Evolutionary conservation across 2,888 invertebrate species (phyloP).

Genomic region (Electrophaes corylata): DNA sequence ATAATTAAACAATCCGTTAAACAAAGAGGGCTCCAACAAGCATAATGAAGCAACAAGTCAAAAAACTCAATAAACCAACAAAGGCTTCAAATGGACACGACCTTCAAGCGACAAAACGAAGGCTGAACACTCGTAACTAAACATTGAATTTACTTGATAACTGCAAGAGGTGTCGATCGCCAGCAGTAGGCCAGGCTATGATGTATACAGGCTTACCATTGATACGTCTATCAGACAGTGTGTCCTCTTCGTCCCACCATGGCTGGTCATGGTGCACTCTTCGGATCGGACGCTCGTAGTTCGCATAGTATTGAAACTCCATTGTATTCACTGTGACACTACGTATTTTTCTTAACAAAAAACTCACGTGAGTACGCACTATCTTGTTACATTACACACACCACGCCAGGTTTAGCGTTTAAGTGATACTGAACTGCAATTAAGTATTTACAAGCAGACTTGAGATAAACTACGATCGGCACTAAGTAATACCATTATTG

Average conservation of each 20-base stretch:
- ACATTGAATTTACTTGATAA: background rate
- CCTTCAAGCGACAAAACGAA: conserved; percentile 15
- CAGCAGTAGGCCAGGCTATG: too few relatives aligned
- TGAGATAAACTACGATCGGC: conserved; percentile 69
- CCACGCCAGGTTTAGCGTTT: conserved; percentile 61
- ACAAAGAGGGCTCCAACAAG: background rate
- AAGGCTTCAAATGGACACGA: conserved; percentile 5
- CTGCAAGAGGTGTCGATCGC: background rate
- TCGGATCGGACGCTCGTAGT: conserved; percentile 62
- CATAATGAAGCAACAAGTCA: conserved; percentile 6
- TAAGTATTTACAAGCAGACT: conserved; percentile 61
- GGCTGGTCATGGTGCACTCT: conserved; percentile 68
- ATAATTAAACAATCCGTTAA: too few relatives aligned
- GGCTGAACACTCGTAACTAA: background rate
- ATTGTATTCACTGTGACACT: conserved; percentile 51
- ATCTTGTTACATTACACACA: conserved; percentile 46
- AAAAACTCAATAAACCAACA: conserved; percentile 11
- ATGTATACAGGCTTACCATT: conserved; percentile 67
- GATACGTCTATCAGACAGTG: conserved; percentile 69
- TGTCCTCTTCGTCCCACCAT: conserved; percentile 80
- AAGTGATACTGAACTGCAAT: conserved; percentile 70
- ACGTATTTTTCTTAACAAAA: conserved; percentile 41
- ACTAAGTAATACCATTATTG: conserved; percentile 56
- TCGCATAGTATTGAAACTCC: conserved; percentile 79
- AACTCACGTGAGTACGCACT: conserved; percentile 41